Evolutionary conservation across 2,888 invertebrate species (phyloP), one percentile per base, ranked within the genome.

Genomic region (Microchrysa polita): DNA sequence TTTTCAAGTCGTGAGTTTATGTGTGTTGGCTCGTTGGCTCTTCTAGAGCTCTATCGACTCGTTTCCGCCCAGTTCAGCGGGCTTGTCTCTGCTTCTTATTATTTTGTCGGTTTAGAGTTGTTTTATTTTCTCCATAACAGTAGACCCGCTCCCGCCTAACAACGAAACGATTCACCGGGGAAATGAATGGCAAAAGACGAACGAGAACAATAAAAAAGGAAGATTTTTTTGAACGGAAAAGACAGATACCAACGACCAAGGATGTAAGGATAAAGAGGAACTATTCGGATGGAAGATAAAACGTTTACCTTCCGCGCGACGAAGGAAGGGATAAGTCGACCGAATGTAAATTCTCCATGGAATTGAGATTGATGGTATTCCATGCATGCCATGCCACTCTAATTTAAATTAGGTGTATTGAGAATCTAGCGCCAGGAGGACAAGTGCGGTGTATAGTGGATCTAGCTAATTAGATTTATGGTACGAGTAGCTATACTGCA

Each of bases 1-100:
- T n/a, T n/a, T 22, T 20, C 65, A 18, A 65, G 65, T 65, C 48
- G 27, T n/a, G n/a, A 16, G 65, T 44, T 65, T 65, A 65, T 44
- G 65, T 42, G 40, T 48, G 20, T 34, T 44, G 34, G 48, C 44
- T 65, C 20, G 63, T 5, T 7, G 42, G 63, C n/a, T n/a, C n/a
- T n/a, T n/a, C n/a, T n/a, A 42, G 44, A 23, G 20, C 42, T 40
- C 20, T 63, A 22, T 18, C 23, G 22, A n/a, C 18, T 48, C 48
- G 27, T 34, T 34, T 7, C 2, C 2, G 27, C n/a, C n/a, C n/a
- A 34, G 27, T 5, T 34, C 27, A 34, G 27, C n/a, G n/a, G 27
- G 12, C 48, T 48, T 48, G 48, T 12, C 48, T 65, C 20, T 65
- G 27, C 27, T 65, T 48, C 65, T 48, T 65, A 34, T 65, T 48